A percentile compares a stretch with the other conserved stretches of the same genome.
phyloP scores from a whole-genome alignment of 2,113 vertebrate genomes.

The Chionodraco myersi region DNA sequence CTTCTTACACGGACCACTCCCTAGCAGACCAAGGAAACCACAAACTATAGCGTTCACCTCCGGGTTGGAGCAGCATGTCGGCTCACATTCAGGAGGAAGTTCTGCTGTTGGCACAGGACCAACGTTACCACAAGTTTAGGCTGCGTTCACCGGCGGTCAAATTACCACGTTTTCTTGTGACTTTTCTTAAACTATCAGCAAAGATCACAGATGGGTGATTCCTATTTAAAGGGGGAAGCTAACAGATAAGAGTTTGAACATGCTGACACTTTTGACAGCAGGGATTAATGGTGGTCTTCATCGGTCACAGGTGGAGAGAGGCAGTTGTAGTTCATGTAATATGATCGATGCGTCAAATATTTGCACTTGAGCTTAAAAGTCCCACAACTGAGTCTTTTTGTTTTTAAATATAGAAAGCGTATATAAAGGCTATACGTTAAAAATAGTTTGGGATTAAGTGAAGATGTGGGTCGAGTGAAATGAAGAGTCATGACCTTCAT shows the following conservation, averaged over 20 bases:
- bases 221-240: background rate
- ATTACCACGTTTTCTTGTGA: conserved; percentile 4
- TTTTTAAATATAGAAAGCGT: background rate
- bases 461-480: background rate
- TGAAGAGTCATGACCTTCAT: background rate
- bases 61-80: conserved; percentile 15
- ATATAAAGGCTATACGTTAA: background rate
- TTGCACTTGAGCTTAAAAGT: background rate
- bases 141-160: background rate
- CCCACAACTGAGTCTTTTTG: too few species aligned
- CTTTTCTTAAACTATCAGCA: background rate
- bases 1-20: conserved; percentile 56
- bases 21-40: conserved; percentile 53
- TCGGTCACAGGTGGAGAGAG: background rate
- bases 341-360: background rate
- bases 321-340: background rate
- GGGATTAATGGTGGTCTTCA: background rate
- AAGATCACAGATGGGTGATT: background rate
- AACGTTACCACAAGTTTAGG: background rate
- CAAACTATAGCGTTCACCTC: conserved; percentile 46
- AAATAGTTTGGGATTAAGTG: background rate
- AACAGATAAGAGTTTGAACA: background rate
- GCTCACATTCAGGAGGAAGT: conserved; percentile 45
- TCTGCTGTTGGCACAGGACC: conserved; percentile 23
- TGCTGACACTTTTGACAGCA: background rate